Base-by-base conservation (phyloP, 2,113 vertebrate genomes). In the Ophthalmolycus amberensis region DNA sequence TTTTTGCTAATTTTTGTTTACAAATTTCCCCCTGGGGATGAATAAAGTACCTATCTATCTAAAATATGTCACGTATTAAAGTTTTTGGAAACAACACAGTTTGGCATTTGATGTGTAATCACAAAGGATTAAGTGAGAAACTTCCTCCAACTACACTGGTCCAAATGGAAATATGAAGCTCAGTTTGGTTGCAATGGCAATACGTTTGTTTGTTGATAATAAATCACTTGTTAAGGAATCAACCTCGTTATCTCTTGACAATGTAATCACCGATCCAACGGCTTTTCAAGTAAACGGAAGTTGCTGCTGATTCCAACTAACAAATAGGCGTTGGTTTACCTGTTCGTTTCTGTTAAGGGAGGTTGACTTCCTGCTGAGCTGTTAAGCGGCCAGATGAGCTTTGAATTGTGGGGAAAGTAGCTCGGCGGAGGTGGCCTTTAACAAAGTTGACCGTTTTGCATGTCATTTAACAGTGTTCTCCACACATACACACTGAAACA, bases 401-500 rank as follows among this genome's bases (percentile, higher is more conserved):
- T 32, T 20, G 14, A 67, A 14, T 73, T 76, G 62, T 60, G 40
- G 48, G 60, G 3, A 20, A 79, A 54, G 56, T 40, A 29, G 44
- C 40, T 74, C 58, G 70, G 44, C 40, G 60, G 44, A 87, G 65
- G 38, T 37, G 54, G 74, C 5, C n/a, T 67, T 56, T 16, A 58
- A 77, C 60, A n/a, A 38, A 59, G 66, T 11, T 59, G n/a, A 64
- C 27, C 8, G 75, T 38, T 48, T 72, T 78, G 42, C 16, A 44
- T 67, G 40, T 42, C 50, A 60, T 73, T 75, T 71, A 68, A 44
- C 64, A 34, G 6, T 74, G 40, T 71, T 71, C 44, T 48, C 44
- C 48, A 20, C 42, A 66, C 69, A 58, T 29, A 48, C 65, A 70
- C 74, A 73, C 52, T 58, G 32, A 56, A 63, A 85, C 65, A 34